Conservation (phyloP, 2,797 vertebrate genomes). For the Nyctibius grandis region DNA sequence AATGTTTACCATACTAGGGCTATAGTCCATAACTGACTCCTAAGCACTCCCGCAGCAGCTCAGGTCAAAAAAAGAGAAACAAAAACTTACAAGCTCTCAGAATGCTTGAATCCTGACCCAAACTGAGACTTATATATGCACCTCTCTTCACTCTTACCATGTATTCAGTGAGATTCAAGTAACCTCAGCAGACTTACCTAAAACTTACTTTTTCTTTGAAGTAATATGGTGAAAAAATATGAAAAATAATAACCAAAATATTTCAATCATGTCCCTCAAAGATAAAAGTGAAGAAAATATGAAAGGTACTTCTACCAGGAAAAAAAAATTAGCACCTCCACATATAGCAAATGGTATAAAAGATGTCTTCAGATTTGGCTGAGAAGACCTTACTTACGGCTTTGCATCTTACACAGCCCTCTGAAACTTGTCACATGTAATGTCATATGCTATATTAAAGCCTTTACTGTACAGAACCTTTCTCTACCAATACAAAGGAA, state of each 20-base stretch:
- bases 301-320: neutral
- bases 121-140: neutral
- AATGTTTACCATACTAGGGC: neutral
- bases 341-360: fast-evolving
- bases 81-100: neutral
- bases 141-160: neutral
- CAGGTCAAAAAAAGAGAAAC: neutral
- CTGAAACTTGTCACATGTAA: neutral
- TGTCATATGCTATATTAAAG: neutral
- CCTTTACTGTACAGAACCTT: neutral
- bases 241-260: neutral
- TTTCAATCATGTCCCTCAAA: neutral
- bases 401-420: neutral
- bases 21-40: neutral
- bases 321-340: neutral
- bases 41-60: neutral
- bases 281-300: neutral
- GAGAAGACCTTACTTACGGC: neutral
- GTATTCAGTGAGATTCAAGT: neutral
- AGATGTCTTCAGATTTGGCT: neutral
- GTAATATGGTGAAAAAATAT: neutral
- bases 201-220: neutral
- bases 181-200: neutral
- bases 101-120: neutral
- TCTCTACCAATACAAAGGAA: neutral